These are phyloP conservation scores for Podarcis siculus DNA, from an alignment of 2,797 vertebrate genomes.

Conservation along the genomic window DNA sequence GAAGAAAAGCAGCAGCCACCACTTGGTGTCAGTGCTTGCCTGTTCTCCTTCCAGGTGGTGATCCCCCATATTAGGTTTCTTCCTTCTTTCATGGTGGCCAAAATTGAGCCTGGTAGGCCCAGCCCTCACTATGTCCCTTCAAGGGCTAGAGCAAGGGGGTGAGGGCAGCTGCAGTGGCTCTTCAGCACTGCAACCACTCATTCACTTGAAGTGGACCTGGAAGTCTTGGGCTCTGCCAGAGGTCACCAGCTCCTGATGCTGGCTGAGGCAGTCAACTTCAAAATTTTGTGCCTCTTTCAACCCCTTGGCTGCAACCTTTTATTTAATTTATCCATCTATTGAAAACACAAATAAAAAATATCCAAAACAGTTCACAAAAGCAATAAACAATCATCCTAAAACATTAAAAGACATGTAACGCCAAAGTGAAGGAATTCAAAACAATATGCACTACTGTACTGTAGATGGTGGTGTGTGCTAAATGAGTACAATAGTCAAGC, in stretches of 20 bases:
- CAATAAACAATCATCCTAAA: too few relatives aligned
- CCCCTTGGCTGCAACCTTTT: too few relatives aligned
- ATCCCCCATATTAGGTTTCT: background rate
- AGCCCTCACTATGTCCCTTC: background rate
- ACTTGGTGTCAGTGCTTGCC: background rate
- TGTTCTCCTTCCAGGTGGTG: background rate
- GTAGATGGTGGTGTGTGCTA: too few relatives aligned
- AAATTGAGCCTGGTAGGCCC: background rate
- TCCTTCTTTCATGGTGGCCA: background rate
- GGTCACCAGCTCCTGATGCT: background rate
- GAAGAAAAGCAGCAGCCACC: background rate
- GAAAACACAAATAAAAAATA: too few relatives aligned
- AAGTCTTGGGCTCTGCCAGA: background rate
- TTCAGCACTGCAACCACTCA: too few relatives aligned
- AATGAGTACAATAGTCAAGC: too few relatives aligned
- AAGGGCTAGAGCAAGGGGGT: background rate
- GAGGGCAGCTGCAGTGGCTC: background rate
- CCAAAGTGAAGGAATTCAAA: too few relatives aligned
- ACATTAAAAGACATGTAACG: too few relatives aligned
- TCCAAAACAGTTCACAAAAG: too few relatives aligned
- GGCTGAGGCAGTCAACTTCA: background rate
- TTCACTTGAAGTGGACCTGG: background rate
- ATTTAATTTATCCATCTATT: too few relatives aligned
- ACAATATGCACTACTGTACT: too few relatives aligned
- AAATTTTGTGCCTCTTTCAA: background rate